Conservation (phyloP, 2,113 vertebrate species). For the Campylomormyrus numenius region DNA sequence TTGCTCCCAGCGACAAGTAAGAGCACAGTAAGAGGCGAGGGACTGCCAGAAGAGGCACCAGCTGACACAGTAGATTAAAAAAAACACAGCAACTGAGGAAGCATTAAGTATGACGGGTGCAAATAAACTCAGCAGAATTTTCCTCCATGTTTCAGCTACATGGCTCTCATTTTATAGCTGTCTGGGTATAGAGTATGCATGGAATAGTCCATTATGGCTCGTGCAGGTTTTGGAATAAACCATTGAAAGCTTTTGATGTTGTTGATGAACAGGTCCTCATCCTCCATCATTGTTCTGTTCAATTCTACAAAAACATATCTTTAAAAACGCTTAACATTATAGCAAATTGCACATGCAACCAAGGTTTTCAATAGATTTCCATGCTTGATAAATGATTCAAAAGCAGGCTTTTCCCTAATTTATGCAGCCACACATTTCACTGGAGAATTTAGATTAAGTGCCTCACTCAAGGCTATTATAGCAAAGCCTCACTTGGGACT, state of each 20-base stretch:
- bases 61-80: not conserved
- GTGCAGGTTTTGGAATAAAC: not conserved
- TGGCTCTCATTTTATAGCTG: not conserved
- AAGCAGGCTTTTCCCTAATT: not conserved
- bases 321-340: not conserved
- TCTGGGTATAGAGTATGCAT: not conserved
- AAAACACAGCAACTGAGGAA: not conserved
- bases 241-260: not conserved
- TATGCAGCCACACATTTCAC: not conserved
- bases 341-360: not conserved
- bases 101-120: not conserved
- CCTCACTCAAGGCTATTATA: not conserved
- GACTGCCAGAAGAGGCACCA: not conserved
- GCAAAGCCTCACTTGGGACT: not conserved
- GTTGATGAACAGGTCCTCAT: not conserved
- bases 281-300: not conserved
- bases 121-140: not conserved
- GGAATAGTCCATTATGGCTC: not conserved
- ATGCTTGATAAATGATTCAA: not conserved
- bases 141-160: not conserved
- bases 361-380: not conserved
- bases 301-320: not conserved
- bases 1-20: not conserved
- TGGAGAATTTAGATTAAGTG: not conserved
- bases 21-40: not conserved